Evolutionary conservation across 2,113 vertebrate genomes (phyloP).

Genomic region (Onychorhynchus coronatus): DNA sequence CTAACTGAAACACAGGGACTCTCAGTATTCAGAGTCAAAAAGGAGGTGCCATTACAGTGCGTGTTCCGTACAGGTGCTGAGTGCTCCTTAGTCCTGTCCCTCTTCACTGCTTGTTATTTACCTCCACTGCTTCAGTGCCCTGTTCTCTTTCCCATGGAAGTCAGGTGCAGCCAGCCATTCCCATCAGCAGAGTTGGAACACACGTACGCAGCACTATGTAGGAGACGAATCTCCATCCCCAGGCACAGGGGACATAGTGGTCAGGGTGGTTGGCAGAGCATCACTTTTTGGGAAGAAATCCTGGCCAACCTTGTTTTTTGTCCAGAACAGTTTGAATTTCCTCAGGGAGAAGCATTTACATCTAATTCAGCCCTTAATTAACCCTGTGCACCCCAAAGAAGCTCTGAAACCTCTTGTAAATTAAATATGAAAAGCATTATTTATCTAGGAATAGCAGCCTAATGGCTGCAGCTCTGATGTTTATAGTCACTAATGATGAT

Average conservation of each 20-base stretch:
- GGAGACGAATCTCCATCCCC: background rate
- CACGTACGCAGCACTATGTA: fast-evolving
- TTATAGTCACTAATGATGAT: slow-evolving; percentile 77
- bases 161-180: background rate
- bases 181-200: background rate
- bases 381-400: slow-evolving; percentile 72
- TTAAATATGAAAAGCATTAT: slow-evolving; percentile 81
- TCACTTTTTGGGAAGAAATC: background rate
- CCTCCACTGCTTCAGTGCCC: background rate
- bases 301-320: background rate
- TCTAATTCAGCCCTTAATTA: slow-evolving; percentile 78
- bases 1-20: background rate
- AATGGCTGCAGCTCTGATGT: slow-evolving; percentile 61
- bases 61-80: background rate
- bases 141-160: background rate
- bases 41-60: background rate
- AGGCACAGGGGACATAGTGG: fast-evolving
- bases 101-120: background rate
- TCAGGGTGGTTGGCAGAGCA: background rate
- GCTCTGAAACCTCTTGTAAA: slow-evolving; percentile 68
- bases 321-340: slow-evolving; percentile 57
- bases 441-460: slow-evolving; percentile 71
- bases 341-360: slow-evolving; percentile 64
- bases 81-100: background rate
- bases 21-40: background rate